These are phyloP conservation scores for Rhynchomys soricoides DNA, from an alignment of 2,113 vertebrate species.

Conservation along the genomic window DNA sequence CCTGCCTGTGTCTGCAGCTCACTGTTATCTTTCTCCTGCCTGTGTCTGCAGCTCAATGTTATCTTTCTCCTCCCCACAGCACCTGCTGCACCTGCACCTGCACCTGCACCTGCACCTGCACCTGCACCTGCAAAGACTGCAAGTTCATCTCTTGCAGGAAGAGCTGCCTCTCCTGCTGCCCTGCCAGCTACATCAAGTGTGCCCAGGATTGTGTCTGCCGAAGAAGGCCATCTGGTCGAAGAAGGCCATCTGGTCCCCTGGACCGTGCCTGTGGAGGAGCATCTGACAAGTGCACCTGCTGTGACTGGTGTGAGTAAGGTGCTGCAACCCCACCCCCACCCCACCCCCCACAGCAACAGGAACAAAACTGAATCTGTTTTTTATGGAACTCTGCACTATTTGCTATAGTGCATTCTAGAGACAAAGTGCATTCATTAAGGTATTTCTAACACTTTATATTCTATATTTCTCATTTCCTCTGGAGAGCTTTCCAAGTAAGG, in stretches of 20 bases:
- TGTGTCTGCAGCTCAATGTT: fast-evolving
- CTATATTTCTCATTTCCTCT: no score
- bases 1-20: fast-evolving
- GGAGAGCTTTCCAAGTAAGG: no score
- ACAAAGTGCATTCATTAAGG: background rate
- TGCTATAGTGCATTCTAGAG: background rate
- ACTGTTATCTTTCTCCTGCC: background rate
- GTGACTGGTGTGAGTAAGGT: background rate
- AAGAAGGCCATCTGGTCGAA: background rate
- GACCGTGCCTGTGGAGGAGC: background rate
- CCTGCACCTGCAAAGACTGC: background rate
- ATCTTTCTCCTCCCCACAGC: constrained; percentile 71
- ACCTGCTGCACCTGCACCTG: constrained; percentile 81
- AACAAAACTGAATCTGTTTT: background rate
- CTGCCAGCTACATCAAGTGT: background rate
- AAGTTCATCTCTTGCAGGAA: background rate
- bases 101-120: constrained; percentile 80
- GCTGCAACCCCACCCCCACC: no score
- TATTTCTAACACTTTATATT: no score
- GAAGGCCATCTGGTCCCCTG: background rate
- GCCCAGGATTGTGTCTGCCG: background rate
- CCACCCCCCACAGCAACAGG: background rate
- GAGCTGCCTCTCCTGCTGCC: background rate
- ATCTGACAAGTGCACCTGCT: background rate
- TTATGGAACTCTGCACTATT: background rate